A percentile compares a stretch with the other conserved stretches of the same genome.
phyloP scores from a whole-genome alignment of 2,888 invertebrate genomes.

The Andrena fulva region DNA sequence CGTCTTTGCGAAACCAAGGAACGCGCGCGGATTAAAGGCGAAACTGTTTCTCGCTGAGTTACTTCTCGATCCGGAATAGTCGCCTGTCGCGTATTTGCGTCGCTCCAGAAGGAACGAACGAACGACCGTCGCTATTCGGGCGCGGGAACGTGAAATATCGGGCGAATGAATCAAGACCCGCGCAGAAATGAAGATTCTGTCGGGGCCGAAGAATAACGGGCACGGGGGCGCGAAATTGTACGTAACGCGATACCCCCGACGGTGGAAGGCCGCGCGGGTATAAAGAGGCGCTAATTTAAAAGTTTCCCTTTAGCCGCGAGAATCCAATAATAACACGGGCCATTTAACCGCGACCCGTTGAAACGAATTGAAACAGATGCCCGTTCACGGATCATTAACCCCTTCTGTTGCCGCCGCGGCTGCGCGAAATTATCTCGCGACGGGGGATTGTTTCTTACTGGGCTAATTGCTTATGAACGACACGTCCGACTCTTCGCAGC shows the following conservation, averaged over 20 bases:
- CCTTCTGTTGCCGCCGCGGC: background rate
- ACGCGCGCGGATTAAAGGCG: slow-evolving; percentile 23
- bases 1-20: slow-evolving; percentile 20
- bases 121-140: slow-evolving; percentile 30
- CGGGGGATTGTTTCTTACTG: background rate
- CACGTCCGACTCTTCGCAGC: slow-evolving; percentile 5
- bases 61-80: background rate
- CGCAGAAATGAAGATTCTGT: slow-evolving; percentile 29
- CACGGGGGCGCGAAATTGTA: slow-evolving; percentile 38
- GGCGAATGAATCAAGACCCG: slow-evolving; percentile 47
- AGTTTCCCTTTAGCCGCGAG: slow-evolving; percentile 10
- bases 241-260: slow-evolving; percentile 22
- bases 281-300: slow-evolving; percentile 46
- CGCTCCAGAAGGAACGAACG: slow-evolving; percentile 12
- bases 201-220: slow-evolving; percentile 31
- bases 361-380: slow-evolving; percentile 46
- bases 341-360: slow-evolving; percentile 41
- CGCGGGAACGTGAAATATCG: slow-evolving; percentile 22
- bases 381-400: slow-evolving; percentile 46
- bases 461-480: slow-evolving; percentile 39
- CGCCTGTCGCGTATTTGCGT: slow-evolving; percentile 31
- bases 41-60: slow-evolving; percentile 25
- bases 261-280: background rate
- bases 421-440: slow-evolving; percentile 33
- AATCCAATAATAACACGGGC: slow-evolving; percentile 39